phyloP scores from a whole-genome alignment of 2,888 invertebrate genomes.

The Pseudanteris insignis region DNA sequence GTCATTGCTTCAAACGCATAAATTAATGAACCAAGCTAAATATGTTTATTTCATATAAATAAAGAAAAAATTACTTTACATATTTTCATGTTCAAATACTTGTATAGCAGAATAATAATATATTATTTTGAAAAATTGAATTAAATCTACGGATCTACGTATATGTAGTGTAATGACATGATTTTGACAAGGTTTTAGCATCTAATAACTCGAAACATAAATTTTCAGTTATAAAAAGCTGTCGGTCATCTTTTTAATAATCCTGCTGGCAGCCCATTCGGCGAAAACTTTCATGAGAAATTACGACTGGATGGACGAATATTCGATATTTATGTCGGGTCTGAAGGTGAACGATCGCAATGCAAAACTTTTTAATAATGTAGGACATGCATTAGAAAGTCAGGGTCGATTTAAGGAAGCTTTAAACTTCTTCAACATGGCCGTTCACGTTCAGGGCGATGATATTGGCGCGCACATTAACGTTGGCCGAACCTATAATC shows the following conservation, averaged over 20 bases:
- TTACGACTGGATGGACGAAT: constrained; percentile 93
- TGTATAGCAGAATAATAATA: constrained; percentile 7
- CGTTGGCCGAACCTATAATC: constrained; percentile 94
- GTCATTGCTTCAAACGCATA: no score
- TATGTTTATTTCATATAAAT: no score
- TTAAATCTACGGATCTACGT: no score
- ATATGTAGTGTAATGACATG: no score
- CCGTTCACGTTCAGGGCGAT: constrained; percentile 91
- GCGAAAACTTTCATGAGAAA: constrained; percentile 88
- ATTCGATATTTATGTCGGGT: constrained; percentile 93
- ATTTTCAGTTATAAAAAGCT: constrained; percentile 70
- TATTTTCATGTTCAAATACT: no score
- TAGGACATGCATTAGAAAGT: constrained; percentile 93
- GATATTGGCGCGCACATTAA: constrained; percentile 98
- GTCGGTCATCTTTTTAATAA: constrained; percentile 73
- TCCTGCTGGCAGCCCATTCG: constrained; percentile 80
- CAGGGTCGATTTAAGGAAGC: constrained; percentile 78
- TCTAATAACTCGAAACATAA: constrained; percentile 22
- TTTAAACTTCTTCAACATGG: constrained; percentile 88
- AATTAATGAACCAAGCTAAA: no score
- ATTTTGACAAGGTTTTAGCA: constrained; percentile 9
- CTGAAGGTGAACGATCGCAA: constrained; percentile 86
- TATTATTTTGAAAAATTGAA: no score
- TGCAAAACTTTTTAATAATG: constrained; percentile 96
- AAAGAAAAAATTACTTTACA: no score